Base-by-base conservation (phyloP, 1,140 invertebrate species). In the Euglossa dilemma region DNA sequence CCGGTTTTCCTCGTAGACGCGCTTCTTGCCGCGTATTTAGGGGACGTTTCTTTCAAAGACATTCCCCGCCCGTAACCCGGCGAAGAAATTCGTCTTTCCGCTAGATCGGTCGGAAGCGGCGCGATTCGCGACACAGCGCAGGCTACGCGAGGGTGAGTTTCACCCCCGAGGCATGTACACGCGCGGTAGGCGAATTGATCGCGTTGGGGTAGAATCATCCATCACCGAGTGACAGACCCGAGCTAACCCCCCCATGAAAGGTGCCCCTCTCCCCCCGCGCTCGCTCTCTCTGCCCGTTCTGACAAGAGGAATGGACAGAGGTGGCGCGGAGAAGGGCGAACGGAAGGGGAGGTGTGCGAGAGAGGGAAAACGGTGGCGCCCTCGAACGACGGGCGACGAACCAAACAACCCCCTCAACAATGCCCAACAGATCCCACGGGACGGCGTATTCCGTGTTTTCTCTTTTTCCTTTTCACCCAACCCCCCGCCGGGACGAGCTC, bases 191-290 rank as follows among this genome's bases (percentile, higher is more conserved):
- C 92, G 93, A 94, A 94, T 94, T 94, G 93, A 94, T 94, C 93
- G 93, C 85, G 91, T 91, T 89, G 89, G 90, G 92, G 90, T 91
- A 93, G 91, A 94, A 92, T 94, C 93, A 94, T 94, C 93, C 92
- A 94, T 93, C 93, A 93, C 92, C 87, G 88, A 92, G 93, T 93
- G 93, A 94, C 93, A 93, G 93, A 90, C 85, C 90, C 82, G 90
- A 92, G 91, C 92, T 89, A 92, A 87, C 91, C 89, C 75, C 86
- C 69, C 73, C 43, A 28, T 25, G 89, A 92, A 92, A 87, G 87
- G 84, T 88, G 87, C 81, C 85, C 85, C 91, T 80, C 66, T 86
- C 52, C 71, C 88, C 71, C 36, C 36, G n/a, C n/a, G n/a, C n/a
- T n/a, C n/a, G n/a, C n/a, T n/a, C n/a, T n/a, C n/a, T n/a, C n/a